Conservation (phyloP, 2,797 vertebrate genomes). For the Nannoperca australis region DNA sequence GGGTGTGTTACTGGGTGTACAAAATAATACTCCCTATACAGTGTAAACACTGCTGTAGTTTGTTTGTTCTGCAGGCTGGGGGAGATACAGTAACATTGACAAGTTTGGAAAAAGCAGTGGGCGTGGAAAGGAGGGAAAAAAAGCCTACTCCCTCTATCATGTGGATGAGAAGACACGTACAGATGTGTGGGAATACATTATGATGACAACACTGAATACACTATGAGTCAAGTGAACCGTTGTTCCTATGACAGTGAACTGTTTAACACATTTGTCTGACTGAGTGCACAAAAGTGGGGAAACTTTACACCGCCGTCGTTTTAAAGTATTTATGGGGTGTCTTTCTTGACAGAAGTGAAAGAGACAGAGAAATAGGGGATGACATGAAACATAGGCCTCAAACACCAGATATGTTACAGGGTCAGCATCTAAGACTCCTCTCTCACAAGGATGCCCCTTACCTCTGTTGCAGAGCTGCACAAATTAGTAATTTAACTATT, state of each 20-base stretch:
- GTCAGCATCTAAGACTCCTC: not conserved
- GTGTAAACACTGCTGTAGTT: constrained; percentile 23
- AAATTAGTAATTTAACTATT: not conserved
- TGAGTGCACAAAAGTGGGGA: not conserved
- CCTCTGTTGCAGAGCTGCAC: not conserved
- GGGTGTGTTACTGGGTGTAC: constrained; percentile 27
- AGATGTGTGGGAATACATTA: not conserved
- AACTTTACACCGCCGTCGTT: not conserved
- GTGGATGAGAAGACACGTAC: not conserved
- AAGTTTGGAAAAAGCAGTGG: not conserved
- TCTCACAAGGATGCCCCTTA: not conserved
- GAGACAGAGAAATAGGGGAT: not conserved
- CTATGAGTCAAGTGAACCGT: not conserved
- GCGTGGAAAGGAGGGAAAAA: constrained; percentile 21
- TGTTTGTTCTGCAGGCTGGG: constrained; percentile 25
- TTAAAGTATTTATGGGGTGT: not conserved
- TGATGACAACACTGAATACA: not conserved
- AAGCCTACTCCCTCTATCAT: not conserved
- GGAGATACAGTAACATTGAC: not conserved
- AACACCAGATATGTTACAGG: not conserved
- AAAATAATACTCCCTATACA: constrained; percentile 29
- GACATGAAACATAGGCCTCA: not conserved
- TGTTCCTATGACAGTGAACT: not conserved
- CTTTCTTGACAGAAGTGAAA: not conserved
- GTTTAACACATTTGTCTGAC: not conserved